phyloP scores from a whole-genome alignment of 1,140 invertebrate genomes.

The Drosophila nebulosa region DNA sequence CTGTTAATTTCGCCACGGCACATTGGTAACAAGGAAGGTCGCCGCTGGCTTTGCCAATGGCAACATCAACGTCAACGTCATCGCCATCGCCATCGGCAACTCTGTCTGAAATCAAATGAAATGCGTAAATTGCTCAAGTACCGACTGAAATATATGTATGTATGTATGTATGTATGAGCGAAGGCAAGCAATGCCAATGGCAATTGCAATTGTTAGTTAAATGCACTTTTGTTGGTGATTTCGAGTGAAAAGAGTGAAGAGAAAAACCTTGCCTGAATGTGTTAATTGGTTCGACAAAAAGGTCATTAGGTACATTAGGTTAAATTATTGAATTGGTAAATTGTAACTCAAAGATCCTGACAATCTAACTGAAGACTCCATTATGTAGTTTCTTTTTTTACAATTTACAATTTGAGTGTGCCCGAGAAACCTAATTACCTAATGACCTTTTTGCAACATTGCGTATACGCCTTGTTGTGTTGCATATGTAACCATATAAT shows the following conservation, averaged over 20 bases:
- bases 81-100: neutral
- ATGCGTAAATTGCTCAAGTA: constrained; percentile 64
- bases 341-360: too few relatives aligned
- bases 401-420: neutral
- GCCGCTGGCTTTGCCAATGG: constrained; percentile 38
- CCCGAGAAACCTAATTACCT: neutral
- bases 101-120: constrained; percentile 61
- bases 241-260: neutral
- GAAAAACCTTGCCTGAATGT: constrained; percentile 13
- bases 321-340: too few relatives aligned
- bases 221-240: constrained; percentile 19
- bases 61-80: constrained; percentile 28
- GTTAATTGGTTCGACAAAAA: neutral
- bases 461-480: constrained; percentile 26
- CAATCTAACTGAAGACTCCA: too few relatives aligned
- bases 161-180: too few relatives aligned
- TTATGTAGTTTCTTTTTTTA: too few relatives aligned
- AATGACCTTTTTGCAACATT: constrained; percentile 12
- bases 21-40: constrained; percentile 72
- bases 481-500: constrained; percentile 32
- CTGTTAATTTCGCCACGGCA: constrained; percentile 69
- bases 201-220: constrained; percentile 40
- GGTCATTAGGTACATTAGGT: too few relatives aligned
- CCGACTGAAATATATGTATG: too few relatives aligned
- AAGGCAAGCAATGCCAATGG: constrained; percentile 36